Conservation (phyloP, 37 sponge, comb jelly and placozoan genomes). For the Petrosia ficiformis region DNA sequence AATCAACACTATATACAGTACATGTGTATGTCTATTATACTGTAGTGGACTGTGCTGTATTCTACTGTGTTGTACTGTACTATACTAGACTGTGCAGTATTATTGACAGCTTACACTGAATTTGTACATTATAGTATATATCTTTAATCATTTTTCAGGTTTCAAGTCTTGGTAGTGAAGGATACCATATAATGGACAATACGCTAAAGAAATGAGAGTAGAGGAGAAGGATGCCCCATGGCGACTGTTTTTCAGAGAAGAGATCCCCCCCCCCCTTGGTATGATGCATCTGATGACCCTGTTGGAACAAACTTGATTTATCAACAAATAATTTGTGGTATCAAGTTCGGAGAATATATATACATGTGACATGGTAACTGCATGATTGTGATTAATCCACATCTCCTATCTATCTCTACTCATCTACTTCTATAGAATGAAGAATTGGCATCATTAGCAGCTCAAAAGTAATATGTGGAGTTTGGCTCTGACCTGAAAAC, state of each 20-base stretch:
- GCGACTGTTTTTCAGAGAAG: slow-evolving; percentile 95
- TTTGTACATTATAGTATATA: not conserved
- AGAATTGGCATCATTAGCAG: slow-evolving; percentile 84
- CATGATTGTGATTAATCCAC: not conserved
- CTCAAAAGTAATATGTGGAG: slow-evolving; percentile 91
- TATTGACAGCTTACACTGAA: not conserved
- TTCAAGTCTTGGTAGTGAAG: slow-evolving; percentile 89
- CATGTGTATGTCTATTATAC: too few relatives aligned
- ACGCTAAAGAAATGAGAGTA: slow-evolving; percentile 91
- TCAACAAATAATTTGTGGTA: slow-evolving; percentile 90
- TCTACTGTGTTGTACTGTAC: too few relatives aligned
- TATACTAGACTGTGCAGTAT: too few relatives aligned
- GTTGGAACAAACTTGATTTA: slow-evolving; percentile 93
- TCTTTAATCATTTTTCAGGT: slow-evolving; percentile 75
- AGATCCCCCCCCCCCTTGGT: slow-evolving; percentile 95
- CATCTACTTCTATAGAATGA: slow-evolving; percentile 61
- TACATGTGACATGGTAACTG: slow-evolving; percentile 79
- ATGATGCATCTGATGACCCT: slow-evolving; percentile 81
- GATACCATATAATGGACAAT: slow-evolving; percentile 96
- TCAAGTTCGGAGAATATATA: slow-evolving; percentile 96
- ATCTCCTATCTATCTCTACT: not conserved
- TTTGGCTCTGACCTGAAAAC: slow-evolving; percentile 56
- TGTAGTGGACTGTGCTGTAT: too few relatives aligned
- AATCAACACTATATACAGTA: too few relatives aligned
- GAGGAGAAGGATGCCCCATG: slow-evolving; percentile 90